Evolutionary conservation across 2,888 invertebrate species (phyloP), one percentile per base, ranked within the genome.

Genomic region (Osmoderma eremita): DNA sequence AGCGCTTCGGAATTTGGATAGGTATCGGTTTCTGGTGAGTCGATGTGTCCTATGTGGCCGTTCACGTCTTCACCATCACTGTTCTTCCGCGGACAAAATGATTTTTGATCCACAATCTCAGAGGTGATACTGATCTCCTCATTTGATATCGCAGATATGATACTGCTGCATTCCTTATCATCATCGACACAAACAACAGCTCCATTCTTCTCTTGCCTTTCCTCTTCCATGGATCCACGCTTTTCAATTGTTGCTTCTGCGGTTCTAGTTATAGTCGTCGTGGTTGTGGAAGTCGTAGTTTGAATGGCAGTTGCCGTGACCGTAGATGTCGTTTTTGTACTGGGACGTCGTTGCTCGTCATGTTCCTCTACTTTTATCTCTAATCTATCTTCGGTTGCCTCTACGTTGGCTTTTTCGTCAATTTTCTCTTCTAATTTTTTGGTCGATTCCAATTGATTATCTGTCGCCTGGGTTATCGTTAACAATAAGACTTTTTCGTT

Each of bases 1-100:
- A 91, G 84, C 4, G 89, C 87, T 76, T 92, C 92, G n/a, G 89
- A 90, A 73, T 87, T 87, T 36, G 86, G 84, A 2, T 89, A 89
- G 8, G 89, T 88, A 70, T 94, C 93, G 4, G 92, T 92, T 83
- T 93, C 93, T 0, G 93, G 92, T 0, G 93, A 93, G 78, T 94
- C 93, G 63, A 93, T 93, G 76, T 94, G 93, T 10, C 89, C 88
- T 58, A 93, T 90, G 62, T 84, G 84, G 71, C 87, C 87, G 76
- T 83, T 83, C 48, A 80, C 67, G 71, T 83, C 83, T 71, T 83
- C 83, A 15, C 82, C 83, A 66, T 83, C 81, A 13, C 83, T 83
- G 58, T 86, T 86, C 66, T 83, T 81, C 24, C 80, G 74, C 2
- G 82, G 81, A 65, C 80, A 78, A 72, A 81, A 83, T 10, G 82